Evolutionary conservation across 1,140 invertebrate species (phyloP).

Genomic region (Anoplophora glabripennis): DNA sequence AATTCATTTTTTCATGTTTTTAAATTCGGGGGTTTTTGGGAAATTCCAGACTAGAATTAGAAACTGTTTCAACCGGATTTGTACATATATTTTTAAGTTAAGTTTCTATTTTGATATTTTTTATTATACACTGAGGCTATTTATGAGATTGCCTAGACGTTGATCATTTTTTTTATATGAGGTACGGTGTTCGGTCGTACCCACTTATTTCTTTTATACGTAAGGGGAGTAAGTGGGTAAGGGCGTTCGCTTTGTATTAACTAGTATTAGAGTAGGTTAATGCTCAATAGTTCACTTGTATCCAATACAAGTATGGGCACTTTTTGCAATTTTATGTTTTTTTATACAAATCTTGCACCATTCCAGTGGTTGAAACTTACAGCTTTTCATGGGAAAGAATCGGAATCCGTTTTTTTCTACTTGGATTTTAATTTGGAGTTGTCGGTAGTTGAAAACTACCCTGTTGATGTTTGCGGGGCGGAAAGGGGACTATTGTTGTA

Average conservation of each 20-base stretch:
- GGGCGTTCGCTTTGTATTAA: constrained; percentile 1
- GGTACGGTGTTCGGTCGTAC: too few relatives aligned
- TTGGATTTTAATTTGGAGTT: neutral
- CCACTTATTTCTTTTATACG: too few relatives aligned
- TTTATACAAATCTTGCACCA: constrained; percentile 19
- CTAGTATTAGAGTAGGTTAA: constrained; percentile 16
- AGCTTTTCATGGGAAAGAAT: neutral
- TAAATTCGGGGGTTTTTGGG: neutral
- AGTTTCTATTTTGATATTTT: constrained; percentile 38
- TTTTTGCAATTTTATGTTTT: constrained; percentile 9
- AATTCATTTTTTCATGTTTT: too few relatives aligned
- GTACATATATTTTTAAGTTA: constrained; percentile 34
- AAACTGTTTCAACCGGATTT: constrained; percentile 5
- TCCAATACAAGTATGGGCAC: constrained; percentile 24
- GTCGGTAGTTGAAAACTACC: constrained; percentile 8
- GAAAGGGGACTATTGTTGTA: constrained; percentile 34
- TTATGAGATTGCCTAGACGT: constrained; percentile 7
- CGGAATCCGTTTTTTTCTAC: neutral
- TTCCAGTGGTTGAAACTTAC: constrained; percentile 12
- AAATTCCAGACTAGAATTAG: neutral
- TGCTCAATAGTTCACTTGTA: constrained; percentile 27
- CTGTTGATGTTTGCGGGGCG: neutral
- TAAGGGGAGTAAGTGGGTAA: neutral
- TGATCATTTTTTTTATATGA: constrained; percentile 7
- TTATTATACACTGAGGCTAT: constrained; percentile 30